Conservation (phyloP, 2,888 invertebrate genomes). For the Oasisia sp. region DNA sequence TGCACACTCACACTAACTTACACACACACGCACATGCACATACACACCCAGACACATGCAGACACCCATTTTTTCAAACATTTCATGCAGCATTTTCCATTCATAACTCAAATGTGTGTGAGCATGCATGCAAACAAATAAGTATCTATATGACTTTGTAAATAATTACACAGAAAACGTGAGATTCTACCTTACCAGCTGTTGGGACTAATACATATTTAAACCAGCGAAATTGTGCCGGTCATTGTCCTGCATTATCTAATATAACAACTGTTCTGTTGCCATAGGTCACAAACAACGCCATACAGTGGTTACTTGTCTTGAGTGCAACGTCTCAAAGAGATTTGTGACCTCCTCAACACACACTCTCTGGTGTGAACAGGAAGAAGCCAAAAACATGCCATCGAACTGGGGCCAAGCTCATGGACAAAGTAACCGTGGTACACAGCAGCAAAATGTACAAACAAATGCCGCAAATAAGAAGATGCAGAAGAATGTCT, state of each 20-base stretch:
- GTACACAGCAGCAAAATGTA: background rate
- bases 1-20: no score
- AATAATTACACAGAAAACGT: background rate
- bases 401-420: background rate
- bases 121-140: no score
- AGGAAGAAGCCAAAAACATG: background rate
- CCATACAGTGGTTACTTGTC: conserved; percentile 30
- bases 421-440: background rate
- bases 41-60: no score
- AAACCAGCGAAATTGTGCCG: conserved; percentile 23
- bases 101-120: no score
- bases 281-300: conserved; percentile 27
- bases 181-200: background rate
- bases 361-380: background rate
- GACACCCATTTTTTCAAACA: no score
- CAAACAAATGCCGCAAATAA: background rate
- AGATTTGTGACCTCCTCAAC: conserved; percentile 18
- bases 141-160: background rate
- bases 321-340: conserved; percentile 32
- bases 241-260: background rate
- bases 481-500: background rate
- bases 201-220: conserved; percentile 37
- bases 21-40: no score
- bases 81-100: no score
- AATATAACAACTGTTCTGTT: background rate